Evolutionary conservation across 1,140 invertebrate species (phyloP), one percentile per base, ranked within the genome.

Genomic region (Heliconius congener): DNA sequence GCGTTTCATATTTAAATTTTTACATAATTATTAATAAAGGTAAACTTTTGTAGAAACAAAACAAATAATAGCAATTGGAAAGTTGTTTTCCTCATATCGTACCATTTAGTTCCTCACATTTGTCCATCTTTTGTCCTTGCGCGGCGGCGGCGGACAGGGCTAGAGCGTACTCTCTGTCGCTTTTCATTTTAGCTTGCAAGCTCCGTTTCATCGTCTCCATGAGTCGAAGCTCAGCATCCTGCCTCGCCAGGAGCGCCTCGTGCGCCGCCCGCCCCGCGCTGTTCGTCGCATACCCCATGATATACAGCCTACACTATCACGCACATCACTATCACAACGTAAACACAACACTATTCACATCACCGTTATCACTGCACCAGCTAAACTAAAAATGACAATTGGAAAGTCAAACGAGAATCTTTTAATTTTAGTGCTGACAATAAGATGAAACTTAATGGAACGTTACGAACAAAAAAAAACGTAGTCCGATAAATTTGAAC

Each of bases 171-270:
- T 99, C 98, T 75, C 97, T 95, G 91, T 99, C 98, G 88, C 97
- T 98, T 92, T 98, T 98, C 87, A 98, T 96, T 92, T 98, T 97
- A 52, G 96, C 96, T 75, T 96, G 95, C 23, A 99, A 94, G 86
- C 98, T 98, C 71, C 98, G 95, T 82, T 97, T 97, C 96, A 99
- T 98, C 77, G 97, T 97, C 88, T 99, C 98, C 93, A 99, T 95
- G 13, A 99, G 96, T 79, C 97, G 96, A 42, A 99, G 96, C 93
- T 99, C 98, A 16, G 98, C 97, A 91, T 99, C 98, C 94, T 99
- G 98, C 30, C 98, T 96, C 27, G 96, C 96, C 42, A 99, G 95
- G 74, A 99, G 94, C 77, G 98, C 98, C 91, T 98, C 98, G 90
- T 99, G 98, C 78, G 96, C 96, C 78, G 96, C 96, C 85, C 97